These are phyloP conservation scores for Eupleurogrammus muticus DNA, from an alignment of 2,797 vertebrate genomes.

Conservation along the genomic window DNA sequence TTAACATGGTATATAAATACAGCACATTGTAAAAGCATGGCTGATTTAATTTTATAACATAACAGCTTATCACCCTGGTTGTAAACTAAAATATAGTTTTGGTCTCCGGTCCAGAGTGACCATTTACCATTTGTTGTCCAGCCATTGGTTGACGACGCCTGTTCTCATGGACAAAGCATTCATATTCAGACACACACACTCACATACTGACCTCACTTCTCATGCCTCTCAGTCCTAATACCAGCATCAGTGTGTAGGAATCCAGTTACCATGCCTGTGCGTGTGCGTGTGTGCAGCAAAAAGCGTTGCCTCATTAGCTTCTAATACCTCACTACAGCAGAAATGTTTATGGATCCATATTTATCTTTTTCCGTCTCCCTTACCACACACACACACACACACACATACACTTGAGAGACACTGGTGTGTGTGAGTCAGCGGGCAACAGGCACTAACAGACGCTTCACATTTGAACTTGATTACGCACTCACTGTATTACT, in stretches of 20 bases:
- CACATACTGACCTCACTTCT: constrained; percentile 54
- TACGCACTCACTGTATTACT: constrained; percentile 74
- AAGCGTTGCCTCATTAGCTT: constrained; percentile 28
- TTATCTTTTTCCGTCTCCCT: constrained; percentile 23
- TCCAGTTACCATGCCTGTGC: constrained; percentile 42
- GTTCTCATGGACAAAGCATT: constrained; percentile 33
- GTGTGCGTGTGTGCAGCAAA: constrained; percentile 21
- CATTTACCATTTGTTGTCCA: constrained; percentile 52
- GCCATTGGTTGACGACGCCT: constrained; percentile 54
- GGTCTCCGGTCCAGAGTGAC: constrained; percentile 50
- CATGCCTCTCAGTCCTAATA: constrained; percentile 34
- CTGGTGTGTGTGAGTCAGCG: constrained; percentile 44
- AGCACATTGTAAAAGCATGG: not conserved
- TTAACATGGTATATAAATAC: not conserved
- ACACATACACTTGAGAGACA: constrained; percentile 27
- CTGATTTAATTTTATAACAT: constrained; percentile 11
- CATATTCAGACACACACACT: constrained; percentile 9
- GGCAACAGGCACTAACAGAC: constrained; percentile 60
- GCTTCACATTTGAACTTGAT: constrained; percentile 77
- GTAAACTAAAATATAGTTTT: constrained; percentile 24
- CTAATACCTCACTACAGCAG: constrained; percentile 25
- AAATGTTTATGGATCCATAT: constrained; percentile 48
- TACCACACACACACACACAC: constrained; percentile 28
- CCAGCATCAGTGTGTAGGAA: constrained; percentile 33
- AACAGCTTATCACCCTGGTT: not conserved